Evolutionary conservation across 2,888 invertebrate species (phyloP).

Genomic region (Morpho helenor): DNA sequence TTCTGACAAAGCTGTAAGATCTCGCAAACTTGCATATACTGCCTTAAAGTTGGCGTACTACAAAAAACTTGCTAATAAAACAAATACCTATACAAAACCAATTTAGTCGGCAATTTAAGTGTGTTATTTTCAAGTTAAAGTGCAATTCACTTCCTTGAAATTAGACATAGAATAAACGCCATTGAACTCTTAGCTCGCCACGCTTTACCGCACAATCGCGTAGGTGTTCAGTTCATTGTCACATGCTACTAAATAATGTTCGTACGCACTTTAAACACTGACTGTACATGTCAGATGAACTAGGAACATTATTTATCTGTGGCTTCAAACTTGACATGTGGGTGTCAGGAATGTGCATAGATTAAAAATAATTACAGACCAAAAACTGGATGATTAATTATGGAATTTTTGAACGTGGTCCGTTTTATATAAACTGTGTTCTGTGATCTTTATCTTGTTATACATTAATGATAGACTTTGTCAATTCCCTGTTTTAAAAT

Average conservation of each 20-base stretch:
- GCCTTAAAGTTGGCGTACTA: too few relatives aligned
- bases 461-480: slow-evolving; percentile 11
- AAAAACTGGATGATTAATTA: slow-evolving; percentile 21
- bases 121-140: slow-evolving; percentile 5
- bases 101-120: too few relatives aligned
- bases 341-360: slow-evolving; percentile 34
- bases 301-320: slow-evolving; percentile 16
- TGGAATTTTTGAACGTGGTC: slow-evolving; percentile 7
- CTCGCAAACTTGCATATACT: too few relatives aligned
- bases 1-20: too few relatives aligned
- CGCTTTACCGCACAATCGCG: slow-evolving; percentile 29
- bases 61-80: background rate
- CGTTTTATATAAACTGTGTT: slow-evolving; percentile 7
- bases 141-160: slow-evolving; percentile 1
- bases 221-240: slow-evolving; percentile 23
- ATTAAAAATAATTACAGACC: slow-evolving; percentile 32
- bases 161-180: slow-evolving; percentile 5
- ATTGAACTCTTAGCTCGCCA: slow-evolving; percentile 21
- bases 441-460: slow-evolving; percentile 10
- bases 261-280: slow-evolving; percentile 20
- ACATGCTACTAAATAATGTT: slow-evolving; percentile 22
- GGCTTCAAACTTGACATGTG: slow-evolving; percentile 27
- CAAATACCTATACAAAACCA: background rate
- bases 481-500: slow-evolving; percentile 6
- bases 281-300: slow-evolving; percentile 5